Base-by-base conservation (phyloP, 2,888 invertebrate genomes). In the Aleiodes leptofemur region DNA sequence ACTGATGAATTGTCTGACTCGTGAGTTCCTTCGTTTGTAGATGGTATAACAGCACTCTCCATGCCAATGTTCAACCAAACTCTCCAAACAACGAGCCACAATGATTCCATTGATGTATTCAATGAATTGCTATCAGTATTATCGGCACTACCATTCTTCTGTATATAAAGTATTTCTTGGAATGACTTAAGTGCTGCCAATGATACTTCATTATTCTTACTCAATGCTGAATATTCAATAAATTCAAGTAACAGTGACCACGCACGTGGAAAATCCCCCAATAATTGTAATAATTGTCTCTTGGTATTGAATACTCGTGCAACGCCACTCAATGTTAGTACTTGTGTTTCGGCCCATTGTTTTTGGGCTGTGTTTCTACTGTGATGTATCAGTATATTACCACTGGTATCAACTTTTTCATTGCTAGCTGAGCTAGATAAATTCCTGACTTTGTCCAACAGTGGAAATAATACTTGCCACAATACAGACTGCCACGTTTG, bases 341-440 rank as follows among this genome's bases (percentile, higher is more conserved):
- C 95, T 92, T 98, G 97, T 0, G 99, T 99, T 90, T 99, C 98
- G 0, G 98, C 98, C 98, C 98, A 99, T 86, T 99, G 99, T 85
- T 99, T 99, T 90, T 98, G 98, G 66, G 98, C 98, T 0, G 99
- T 99, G 90, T 99, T 99, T 76, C 99, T 92, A 0, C 98, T 97
- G 90, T 99, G 99, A 90, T 99, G 99, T 83, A 99, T 98, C 5
- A 99, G 92, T 81, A 99, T 97, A 86, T 97, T 98, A 76, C 95
- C 97, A 59, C 96, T 97, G 0, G 96, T 95, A 86, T 97, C 97
- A 66, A 97, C 97, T 87, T 96, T 96, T 84, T 94, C 94, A 14
- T 92, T 94, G 80, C 94, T 94, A 0, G 94, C 94, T 43, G 93
- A 93, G 82, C 92, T 94, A 0, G 94, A 94, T 57, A 94, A 91